phyloP scores from a whole-genome alignment of 2,113 vertebrate genomes.

The Panthera tigris region DNA sequence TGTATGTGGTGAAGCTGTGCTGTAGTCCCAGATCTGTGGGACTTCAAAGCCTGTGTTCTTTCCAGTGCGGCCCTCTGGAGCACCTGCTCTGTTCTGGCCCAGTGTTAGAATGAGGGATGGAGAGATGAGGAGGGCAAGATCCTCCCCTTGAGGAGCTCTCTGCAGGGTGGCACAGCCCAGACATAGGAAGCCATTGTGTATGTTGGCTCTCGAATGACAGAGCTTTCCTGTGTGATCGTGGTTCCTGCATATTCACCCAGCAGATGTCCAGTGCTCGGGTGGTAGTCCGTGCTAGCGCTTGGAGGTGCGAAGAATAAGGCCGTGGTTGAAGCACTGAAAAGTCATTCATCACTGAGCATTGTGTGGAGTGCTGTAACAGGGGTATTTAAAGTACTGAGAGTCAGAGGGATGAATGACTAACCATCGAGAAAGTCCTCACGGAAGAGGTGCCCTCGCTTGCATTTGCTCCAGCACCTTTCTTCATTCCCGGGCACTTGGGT shows the following conservation, averaged over 20 bases:
- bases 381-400: background rate
- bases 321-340: background rate
- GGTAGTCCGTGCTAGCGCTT: background rate
- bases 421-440: background rate
- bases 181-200: background rate
- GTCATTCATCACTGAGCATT: background rate
- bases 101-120: background rate
- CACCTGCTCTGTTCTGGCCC: background rate
- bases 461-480: background rate
- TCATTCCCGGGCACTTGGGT: background rate
- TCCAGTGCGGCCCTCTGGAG: background rate
- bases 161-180: background rate
- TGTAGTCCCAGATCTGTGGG: background rate
- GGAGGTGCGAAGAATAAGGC: background rate
- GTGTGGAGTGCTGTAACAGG: background rate
- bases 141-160: background rate
- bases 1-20: background rate
- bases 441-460: background rate
- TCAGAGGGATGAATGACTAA: background rate
- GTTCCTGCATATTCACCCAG: background rate
- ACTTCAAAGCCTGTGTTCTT: background rate
- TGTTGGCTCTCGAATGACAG: background rate
- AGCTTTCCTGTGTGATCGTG: background rate
- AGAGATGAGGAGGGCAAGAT: background rate
- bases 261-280: background rate